Evolutionary conservation across 2,888 invertebrate genomes (phyloP).

Genomic region (Caenorhabditis panamensis): DNA sequence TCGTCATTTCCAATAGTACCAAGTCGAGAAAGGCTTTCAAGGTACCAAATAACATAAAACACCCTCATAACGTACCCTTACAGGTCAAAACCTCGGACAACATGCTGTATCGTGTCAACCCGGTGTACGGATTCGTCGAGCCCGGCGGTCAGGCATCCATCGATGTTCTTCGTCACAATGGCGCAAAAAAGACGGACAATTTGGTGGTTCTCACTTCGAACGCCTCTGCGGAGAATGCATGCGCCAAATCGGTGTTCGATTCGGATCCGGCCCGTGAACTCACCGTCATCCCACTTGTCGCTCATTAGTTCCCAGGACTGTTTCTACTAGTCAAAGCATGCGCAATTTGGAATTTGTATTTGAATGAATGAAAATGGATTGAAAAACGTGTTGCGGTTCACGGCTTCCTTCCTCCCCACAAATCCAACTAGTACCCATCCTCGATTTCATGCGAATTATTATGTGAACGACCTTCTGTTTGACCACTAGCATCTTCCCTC

Average conservation of each 20-base stretch:
- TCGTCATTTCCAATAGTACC: constrained; percentile 45
- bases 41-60: constrained; percentile 17
- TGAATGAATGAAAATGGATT: no score
- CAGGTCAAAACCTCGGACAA: constrained; percentile 63
- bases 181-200: constrained; percentile 50
- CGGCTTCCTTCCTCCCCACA: no score
- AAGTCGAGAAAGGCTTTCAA: constrained; percentile 60
- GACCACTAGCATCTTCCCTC: constrained; percentile 12
- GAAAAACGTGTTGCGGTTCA: no score
- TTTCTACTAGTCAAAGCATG: background rate
- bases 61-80: background rate
- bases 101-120: constrained; percentile 57
- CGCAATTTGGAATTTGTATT: no score
- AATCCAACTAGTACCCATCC: background rate
- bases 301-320: background rate
- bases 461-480: constrained; percentile 24
- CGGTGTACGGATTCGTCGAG: constrained; percentile 57
- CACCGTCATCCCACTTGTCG: constrained; percentile 47
- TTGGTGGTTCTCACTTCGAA: constrained; percentile 56
- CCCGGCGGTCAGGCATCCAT: constrained; percentile 29
- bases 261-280: constrained; percentile 39
- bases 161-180: constrained; percentile 60
- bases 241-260: constrained; percentile 51
- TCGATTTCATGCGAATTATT: constrained; percentile 1
- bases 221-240: background rate